phyloP scores from a whole-genome alignment of 2,888 invertebrate species.

The Drosophila atripex region DNA sequence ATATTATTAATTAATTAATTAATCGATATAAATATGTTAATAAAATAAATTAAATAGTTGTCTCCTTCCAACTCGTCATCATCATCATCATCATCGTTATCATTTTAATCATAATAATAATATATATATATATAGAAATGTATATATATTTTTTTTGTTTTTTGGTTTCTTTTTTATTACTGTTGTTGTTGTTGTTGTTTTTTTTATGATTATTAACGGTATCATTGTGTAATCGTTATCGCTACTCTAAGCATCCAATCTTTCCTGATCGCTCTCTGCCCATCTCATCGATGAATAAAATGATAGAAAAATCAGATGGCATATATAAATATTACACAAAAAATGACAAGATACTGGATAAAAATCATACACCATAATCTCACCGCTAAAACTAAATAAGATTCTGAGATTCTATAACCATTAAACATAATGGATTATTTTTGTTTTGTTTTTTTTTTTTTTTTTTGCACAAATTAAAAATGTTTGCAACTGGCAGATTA shows the following conservation, averaged over 20 bases:
- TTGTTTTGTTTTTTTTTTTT: background rate
- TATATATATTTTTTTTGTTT: conserved; percentile 25
- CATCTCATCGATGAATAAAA: conserved; percentile 16
- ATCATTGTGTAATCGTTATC: conserved; percentile 35
- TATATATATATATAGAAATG: conserved; percentile 31
- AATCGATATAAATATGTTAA: conserved; percentile 77
- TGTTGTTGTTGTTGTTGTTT: too few species aligned
- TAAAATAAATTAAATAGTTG: conserved; percentile 74
- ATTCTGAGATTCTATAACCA: conserved; percentile 29
- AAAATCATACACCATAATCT: conserved; percentile 39
- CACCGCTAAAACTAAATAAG: conserved; percentile 38
- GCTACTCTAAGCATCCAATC: conserved; percentile 24
- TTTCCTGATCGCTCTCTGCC: conserved; percentile 11
- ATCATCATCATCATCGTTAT: conserved; percentile 20
- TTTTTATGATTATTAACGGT: conserved; percentile 38
- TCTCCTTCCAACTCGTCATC: conserved; percentile 23
- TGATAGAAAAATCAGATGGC: conserved; percentile 17
- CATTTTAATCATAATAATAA: conserved; percentile 49
- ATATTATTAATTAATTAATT: conserved; percentile 69
- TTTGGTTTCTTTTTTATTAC: conserved; percentile 1
- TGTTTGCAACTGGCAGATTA: conserved; percentile 62
- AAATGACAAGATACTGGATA: conserved; percentile 36
- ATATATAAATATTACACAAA: conserved; percentile 38
- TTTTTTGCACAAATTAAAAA: conserved; percentile 57
- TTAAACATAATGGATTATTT: conserved; percentile 40